A percentile compares a stretch with the other conserved stretches of the same genome.
Conservation (phyloP, 2,888 invertebrate species). For the Odontocolon sp. region DNA sequence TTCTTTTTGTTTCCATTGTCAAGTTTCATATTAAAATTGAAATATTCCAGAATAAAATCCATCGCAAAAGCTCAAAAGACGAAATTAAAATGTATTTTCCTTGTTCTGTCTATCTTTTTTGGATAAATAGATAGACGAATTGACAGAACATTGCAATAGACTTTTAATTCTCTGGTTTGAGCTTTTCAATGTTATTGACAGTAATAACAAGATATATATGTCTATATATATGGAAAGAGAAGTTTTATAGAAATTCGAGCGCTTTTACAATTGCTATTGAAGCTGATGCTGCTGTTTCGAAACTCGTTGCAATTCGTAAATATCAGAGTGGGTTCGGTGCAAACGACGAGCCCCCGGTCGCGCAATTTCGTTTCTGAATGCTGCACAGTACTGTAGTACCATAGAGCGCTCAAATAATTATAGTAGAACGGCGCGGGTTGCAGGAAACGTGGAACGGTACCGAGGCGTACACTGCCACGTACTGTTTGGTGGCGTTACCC, state of each 20-base stretch:
- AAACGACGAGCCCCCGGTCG: constrained; percentile 18
- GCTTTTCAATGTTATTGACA: constrained; percentile 14
- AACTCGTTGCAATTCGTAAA: constrained; percentile 54
- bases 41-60: not conserved
- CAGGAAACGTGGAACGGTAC: constrained; percentile 15
- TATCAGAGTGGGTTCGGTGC: constrained; percentile 31
- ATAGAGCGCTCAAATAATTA: constrained; percentile 57
- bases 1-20: not conserved
- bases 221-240: not conserved
- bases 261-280: constrained; percentile 12
- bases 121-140: too few relatives aligned
- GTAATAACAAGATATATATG: constrained; percentile 21
- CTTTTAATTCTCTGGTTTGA: not conserved
- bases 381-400: constrained; percentile 12
- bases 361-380: constrained; percentile 52
- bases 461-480: constrained; percentile 20
- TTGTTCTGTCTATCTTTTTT: too few relatives aligned
- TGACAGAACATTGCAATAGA: not conserved
- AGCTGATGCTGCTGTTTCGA: constrained; percentile 18
- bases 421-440: constrained; percentile 28
- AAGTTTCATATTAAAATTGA: not conserved
- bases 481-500: constrained; percentile 53
- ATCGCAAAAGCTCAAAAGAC: too few relatives aligned
- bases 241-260: constrained; percentile 39
- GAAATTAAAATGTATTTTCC: too few relatives aligned